Evolutionary conservation across 1,140 invertebrate genomes (phyloP).

Genomic region (Lasioglossum albipes): DNA sequence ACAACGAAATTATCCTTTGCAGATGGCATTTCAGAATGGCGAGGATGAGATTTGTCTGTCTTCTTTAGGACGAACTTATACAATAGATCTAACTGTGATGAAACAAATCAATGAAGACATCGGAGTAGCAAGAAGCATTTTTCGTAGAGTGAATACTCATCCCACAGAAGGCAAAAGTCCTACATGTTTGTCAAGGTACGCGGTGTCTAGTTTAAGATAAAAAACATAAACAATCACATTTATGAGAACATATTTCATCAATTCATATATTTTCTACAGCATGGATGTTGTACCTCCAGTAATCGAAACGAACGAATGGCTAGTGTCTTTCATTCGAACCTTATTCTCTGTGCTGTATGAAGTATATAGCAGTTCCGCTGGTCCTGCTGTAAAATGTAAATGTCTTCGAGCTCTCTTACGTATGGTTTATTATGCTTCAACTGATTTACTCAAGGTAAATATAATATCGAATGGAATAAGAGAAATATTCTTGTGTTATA

Average conservation of each 20-base stretch:
- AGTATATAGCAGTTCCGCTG: slow-evolving; percentile 98
- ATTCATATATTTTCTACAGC: slow-evolving; percentile 64
- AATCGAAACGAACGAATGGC: slow-evolving; percentile 78
- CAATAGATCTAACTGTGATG: slow-evolving; percentile 97
- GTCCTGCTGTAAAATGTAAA: slow-evolving; percentile 97
- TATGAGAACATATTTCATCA: neutral
- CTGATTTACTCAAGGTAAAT: slow-evolving; percentile 88
- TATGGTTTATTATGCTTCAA: slow-evolving; percentile 96
- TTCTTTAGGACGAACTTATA: slow-evolving; percentile 94
- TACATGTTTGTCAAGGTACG: slow-evolving; percentile 74
- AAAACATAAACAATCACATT: neutral
- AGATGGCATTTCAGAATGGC: slow-evolving; percentile 94
- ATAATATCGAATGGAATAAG: neutral
- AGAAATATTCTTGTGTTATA: neutral
- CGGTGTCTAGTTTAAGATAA: slow-evolving; percentile 11
- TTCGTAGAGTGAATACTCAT: slow-evolving; percentile 83
- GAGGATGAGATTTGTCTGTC: slow-evolving; percentile 97
- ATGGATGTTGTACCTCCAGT: slow-evolving; percentile 78
- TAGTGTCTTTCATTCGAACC: slow-evolving; percentile 89
- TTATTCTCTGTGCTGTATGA: slow-evolving; percentile 96
- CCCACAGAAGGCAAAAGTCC: slow-evolving; percentile 77
- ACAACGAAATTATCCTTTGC: slow-evolving; percentile 66
- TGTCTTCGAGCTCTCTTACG: slow-evolving; percentile 96
- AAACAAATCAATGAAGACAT: slow-evolving; percentile 99
- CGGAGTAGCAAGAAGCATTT: slow-evolving; percentile 94